phyloP scores from a whole-genome alignment of 2,888 invertebrate genomes.

The Drosophila mayaguana region DNA sequence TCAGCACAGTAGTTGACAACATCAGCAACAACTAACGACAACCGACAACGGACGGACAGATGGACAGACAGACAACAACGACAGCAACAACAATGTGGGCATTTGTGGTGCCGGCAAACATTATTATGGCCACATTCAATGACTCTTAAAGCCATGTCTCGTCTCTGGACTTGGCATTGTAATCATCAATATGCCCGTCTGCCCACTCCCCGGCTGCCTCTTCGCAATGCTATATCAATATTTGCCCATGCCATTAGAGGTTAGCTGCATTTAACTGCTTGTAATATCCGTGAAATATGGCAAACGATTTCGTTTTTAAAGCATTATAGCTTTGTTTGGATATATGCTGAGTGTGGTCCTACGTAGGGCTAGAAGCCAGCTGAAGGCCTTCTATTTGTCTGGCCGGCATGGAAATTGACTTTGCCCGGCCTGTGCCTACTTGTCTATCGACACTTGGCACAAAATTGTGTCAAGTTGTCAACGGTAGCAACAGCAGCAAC shows the following conservation, averaged over 20 bases:
- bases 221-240: constrained; percentile 52
- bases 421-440: constrained; percentile 23
- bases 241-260: constrained; percentile 54
- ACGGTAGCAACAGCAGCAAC: constrained; percentile 25
- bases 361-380: neutral
- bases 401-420: constrained; percentile 68
- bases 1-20: constrained; percentile 62
- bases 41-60: constrained; percentile 26
- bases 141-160: constrained; percentile 37
- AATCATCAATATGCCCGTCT: constrained; percentile 38
- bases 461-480: constrained; percentile 79
- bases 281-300: constrained; percentile 53
- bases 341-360: constrained; percentile 34
- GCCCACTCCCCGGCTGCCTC: neutral
- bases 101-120: constrained; percentile 42
- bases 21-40: constrained; percentile 41
- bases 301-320: constrained; percentile 29
- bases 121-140: constrained; percentile 43
- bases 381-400: constrained; percentile 19
- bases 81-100: constrained; percentile 27
- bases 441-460: constrained; percentile 42
- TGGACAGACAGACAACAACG: constrained; percentile 23
- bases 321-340: constrained; percentile 42
- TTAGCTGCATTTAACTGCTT: constrained; percentile 47
- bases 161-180: constrained; percentile 41